Conservation (phyloP, 2,797 vertebrate genomes). For the Hippopotamyrus pictus region DNA sequence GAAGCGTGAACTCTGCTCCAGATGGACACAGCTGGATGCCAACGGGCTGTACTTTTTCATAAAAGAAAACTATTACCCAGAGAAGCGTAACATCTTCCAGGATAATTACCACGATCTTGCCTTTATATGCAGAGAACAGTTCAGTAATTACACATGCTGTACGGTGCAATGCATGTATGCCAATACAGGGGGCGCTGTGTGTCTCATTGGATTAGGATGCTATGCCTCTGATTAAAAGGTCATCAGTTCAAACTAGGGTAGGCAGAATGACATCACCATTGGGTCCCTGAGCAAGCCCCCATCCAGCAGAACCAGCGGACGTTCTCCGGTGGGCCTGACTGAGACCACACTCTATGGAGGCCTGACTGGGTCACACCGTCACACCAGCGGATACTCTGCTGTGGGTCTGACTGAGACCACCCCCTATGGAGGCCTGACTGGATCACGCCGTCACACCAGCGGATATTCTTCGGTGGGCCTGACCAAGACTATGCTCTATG, state of each 20-base stretch:
- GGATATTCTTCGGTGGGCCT: neutral
- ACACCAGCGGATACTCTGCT: neutral
- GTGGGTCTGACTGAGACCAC: neutral
- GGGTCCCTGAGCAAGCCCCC: neutral
- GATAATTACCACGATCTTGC: neutral
- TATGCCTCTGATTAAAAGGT: neutral
- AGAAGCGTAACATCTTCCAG: neutral
- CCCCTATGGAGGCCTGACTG: neutral
- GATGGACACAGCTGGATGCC: neutral
- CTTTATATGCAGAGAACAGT: neutral
- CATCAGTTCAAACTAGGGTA: neutral
- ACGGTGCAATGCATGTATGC: neutral
- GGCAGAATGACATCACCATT: neutral
- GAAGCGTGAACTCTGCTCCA: neutral
- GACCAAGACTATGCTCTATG: neutral
- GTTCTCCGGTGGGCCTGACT: neutral
- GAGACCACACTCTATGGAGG: neutral
- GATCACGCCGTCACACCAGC: neutral
- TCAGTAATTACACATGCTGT: neutral
- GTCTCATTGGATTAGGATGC: neutral
- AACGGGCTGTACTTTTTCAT: neutral
- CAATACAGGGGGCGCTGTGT: neutral
- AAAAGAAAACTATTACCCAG: neutral
- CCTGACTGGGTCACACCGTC: neutral
- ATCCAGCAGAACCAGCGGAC: neutral